Percentiles rank a stretch among this genome's conserved stretches.
Evolutionary conservation across 2,888 invertebrate genomes (phyloP).

Genomic region (Galerucella pusilla): DNA sequence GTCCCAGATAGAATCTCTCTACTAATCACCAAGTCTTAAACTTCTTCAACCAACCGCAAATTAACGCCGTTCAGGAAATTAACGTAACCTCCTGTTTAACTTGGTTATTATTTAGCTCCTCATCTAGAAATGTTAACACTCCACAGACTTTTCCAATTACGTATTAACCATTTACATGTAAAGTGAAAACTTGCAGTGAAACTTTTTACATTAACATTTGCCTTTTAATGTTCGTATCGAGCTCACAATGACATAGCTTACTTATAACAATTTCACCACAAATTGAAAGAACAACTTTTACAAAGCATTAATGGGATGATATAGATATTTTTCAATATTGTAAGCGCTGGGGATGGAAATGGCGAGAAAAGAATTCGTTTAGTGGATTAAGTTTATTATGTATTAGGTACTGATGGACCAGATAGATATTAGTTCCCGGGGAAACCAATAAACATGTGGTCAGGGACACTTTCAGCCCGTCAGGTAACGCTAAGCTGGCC

Average conservation of each 20-base stretch:
- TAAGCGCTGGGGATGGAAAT: too few species aligned
- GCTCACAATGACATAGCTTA: constrained; percentile 19
- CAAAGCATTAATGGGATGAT: not conserved
- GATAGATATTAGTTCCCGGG: too few species aligned
- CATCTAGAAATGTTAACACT: constrained; percentile 32
- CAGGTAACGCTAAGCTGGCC: too few species aligned
- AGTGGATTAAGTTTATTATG: too few species aligned
- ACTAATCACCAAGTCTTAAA: constrained; percentile 1
- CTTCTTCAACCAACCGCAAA: not conserved
- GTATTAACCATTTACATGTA: constrained; percentile 35
- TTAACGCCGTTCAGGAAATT: constrained; percentile 23
- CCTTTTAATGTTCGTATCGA: constrained; percentile 19
- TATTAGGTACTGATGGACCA: too few species aligned
- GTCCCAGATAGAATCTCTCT: not conserved
- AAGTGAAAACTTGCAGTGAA: constrained; percentile 30
- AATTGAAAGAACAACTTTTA: constrained; percentile 16
- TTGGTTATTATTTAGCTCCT: constrained; percentile 24
- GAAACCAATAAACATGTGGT: too few species aligned
- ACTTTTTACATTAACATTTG: constrained; percentile 37
- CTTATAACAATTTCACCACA: constrained; percentile 15
- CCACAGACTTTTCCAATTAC: constrained; percentile 38
- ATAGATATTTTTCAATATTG: too few species aligned
- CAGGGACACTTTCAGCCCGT: too few species aligned
- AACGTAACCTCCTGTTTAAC: constrained; percentile 13
- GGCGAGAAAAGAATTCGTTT: too few species aligned